Percentiles rank a stretch among this genome's conserved stretches.
These are phyloP conservation scores for Pteropus alecto DNA, from an alignment of 2,113 vertebrate genomes.

Conservation along the genomic window DNA sequence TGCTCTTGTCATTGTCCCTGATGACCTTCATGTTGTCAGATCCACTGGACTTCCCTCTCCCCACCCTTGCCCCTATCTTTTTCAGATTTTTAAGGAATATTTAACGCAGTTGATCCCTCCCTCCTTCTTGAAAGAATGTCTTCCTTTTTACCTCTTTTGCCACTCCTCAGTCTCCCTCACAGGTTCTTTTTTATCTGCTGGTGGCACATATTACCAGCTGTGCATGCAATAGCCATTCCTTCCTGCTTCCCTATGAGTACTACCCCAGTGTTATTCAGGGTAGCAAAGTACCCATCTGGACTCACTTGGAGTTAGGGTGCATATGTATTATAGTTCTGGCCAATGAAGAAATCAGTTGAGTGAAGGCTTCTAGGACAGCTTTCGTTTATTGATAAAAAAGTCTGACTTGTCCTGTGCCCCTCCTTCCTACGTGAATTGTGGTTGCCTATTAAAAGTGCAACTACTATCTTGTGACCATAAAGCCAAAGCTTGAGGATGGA, in stretches of 20 bases:
- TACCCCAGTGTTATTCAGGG: background rate
- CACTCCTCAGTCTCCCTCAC: background rate
- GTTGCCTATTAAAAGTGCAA: background rate
- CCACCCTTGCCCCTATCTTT: background rate
- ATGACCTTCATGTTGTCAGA: background rate
- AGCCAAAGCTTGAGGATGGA: background rate
- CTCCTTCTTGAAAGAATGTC: background rate
- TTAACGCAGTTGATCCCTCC: background rate
- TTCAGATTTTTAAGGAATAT: background rate
- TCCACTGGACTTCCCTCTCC: background rate
- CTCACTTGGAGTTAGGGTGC: background rate
- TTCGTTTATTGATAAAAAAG: background rate
- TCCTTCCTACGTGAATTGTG: background rate
- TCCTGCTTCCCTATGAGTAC: background rate
- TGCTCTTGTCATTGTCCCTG: background rate
- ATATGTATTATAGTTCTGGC: background rate
- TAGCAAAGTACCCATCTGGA: background rate
- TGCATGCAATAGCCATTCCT: background rate
- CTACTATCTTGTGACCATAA: background rate
- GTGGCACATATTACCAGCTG: background rate
- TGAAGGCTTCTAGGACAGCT: background rate
- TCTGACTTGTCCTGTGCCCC: background rate
- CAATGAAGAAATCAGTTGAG: background rate
- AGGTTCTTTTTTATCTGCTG: background rate
- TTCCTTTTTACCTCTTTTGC: background rate